phyloP scores from a whole-genome alignment of 2,888 invertebrate genomes.

The Pollenia labialis region DNA sequence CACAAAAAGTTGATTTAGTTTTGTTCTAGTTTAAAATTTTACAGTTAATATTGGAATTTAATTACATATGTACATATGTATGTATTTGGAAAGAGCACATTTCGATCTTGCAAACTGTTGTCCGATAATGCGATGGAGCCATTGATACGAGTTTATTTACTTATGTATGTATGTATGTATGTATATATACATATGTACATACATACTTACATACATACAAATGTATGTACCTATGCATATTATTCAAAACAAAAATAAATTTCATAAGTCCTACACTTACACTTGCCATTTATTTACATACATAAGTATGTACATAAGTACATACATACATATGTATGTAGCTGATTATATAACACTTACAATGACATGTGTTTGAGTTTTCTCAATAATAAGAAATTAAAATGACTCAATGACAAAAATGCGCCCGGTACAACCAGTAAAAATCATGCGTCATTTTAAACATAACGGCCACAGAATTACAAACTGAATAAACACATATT shows the following conservation, averaged over 20 bases:
- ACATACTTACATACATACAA: not conserved
- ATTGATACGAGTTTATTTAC: too few species aligned
- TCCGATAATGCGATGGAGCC: too few species aligned
- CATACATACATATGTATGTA: not conserved
- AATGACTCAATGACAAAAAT: conserved; percentile 11
- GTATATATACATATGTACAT: too few species aligned
- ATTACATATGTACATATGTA: too few species aligned
- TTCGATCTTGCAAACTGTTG: too few species aligned
- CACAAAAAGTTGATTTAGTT: too few species aligned
- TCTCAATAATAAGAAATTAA: not conserved
- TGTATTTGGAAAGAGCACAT: too few species aligned
- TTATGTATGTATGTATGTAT: too few species aligned
- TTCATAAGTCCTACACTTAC: not conserved
- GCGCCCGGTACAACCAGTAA: not conserved
- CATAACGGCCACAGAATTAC: conserved; percentile 42
- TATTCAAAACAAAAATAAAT: not conserved
- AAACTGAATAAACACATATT: conserved; percentile 13
- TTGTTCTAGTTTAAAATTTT: too few species aligned
- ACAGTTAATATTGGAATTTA: too few species aligned
- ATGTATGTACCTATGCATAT: too few species aligned
- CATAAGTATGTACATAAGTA: too few species aligned
- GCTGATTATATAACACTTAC: not conserved
- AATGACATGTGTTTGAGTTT: not conserved
- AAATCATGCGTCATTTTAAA: conserved; percentile 37
- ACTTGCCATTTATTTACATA: not conserved